Conservation (phyloP, 2,797 vertebrate species). For the Eulemur rubriventer region DNA sequence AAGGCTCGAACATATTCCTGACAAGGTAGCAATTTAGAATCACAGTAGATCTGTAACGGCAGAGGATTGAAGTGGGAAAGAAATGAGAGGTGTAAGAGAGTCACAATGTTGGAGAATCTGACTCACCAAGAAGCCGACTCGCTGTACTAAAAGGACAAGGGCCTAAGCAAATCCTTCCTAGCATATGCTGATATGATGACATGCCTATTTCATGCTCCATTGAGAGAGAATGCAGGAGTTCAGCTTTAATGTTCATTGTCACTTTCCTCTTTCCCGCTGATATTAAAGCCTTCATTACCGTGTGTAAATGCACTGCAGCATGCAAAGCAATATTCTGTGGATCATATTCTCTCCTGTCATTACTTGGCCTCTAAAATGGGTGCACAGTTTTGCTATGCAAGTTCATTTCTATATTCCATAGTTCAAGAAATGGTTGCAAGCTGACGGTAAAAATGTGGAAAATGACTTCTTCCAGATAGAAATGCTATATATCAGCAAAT, state of each 20-base stretch:
- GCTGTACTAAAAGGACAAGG: not conserved
- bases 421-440: not conserved
- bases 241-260: conserved; percentile 39
- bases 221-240: conserved; percentile 65
- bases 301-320: conserved; percentile 59
- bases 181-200: conserved; percentile 58
- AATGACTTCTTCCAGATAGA: not conserved
- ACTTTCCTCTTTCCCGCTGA: conserved; percentile 61
- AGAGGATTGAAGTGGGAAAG: not conserved
- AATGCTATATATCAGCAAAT: not conserved
- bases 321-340: conserved; percentile 51
- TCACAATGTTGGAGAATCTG: not conserved
- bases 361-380: conserved; percentile 71
- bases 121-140: not conserved
- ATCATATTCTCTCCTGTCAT: conserved; percentile 47
- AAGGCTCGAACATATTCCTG: conserved; percentile 18
- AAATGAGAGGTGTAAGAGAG: conserved; percentile 32
- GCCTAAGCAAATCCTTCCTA: conserved; percentile 41
- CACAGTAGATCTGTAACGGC: not conserved
- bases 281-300: conserved; percentile 68
- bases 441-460: not conserved
- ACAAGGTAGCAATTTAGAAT: conserved; percentile 67
- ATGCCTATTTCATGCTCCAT: conserved; percentile 77
- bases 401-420: not conserved
- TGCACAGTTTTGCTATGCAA: conserved; percentile 27